Conservation (phyloP, 2,113 vertebrate species). For the Nothoprocta perdicaria region DNA sequence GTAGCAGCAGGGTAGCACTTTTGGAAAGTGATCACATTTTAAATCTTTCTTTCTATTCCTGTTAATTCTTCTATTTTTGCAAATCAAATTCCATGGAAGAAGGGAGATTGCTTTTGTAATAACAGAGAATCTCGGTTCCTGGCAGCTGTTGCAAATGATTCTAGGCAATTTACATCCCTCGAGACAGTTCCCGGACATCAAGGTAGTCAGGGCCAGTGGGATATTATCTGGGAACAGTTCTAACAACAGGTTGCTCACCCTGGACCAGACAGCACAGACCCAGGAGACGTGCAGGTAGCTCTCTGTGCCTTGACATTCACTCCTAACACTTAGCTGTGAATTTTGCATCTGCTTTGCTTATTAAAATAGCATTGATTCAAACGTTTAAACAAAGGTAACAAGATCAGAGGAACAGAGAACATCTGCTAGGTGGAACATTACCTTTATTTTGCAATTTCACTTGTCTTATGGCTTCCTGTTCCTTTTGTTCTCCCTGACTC, state of each 20-base stretch:
- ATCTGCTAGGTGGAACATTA: not conserved
- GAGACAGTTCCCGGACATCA: slow-evolving; percentile 67
- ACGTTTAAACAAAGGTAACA: slow-evolving; percentile 37
- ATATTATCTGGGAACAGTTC: slow-evolving; percentile 63
- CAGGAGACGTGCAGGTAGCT: not conserved
- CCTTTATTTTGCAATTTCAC: not conserved
- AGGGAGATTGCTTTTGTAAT: slow-evolving; percentile 72
- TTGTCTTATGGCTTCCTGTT: not conserved
- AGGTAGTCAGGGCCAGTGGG: slow-evolving; percentile 70
- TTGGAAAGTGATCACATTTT: slow-evolving; percentile 32
- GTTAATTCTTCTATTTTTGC: slow-evolving; percentile 67
- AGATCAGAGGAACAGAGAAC: not conserved
- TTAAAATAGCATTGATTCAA: slow-evolving; percentile 30
- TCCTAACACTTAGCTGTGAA: slow-evolving; percentile 1
- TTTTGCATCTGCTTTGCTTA: slow-evolving; percentile 49
- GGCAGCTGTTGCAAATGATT: slow-evolving; percentile 74
- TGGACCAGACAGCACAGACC: slow-evolving; percentile 42
- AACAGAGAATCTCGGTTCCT: slow-evolving; percentile 60
- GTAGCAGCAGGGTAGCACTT: not conserved
- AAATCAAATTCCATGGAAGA: slow-evolving; percentile 64
- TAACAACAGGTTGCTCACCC: slow-evolving; percentile 51
- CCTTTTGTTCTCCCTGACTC: not conserved
- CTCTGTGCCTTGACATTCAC: slow-evolving; percentile 13
- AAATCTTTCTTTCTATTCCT: slow-evolving; percentile 51
- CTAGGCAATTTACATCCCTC: slow-evolving; percentile 54